Evolutionary conservation across 2,797 vertebrate species (phyloP), one percentile per base, ranked within the genome.

Genomic region (Champsocephalus gunnari): DNA sequence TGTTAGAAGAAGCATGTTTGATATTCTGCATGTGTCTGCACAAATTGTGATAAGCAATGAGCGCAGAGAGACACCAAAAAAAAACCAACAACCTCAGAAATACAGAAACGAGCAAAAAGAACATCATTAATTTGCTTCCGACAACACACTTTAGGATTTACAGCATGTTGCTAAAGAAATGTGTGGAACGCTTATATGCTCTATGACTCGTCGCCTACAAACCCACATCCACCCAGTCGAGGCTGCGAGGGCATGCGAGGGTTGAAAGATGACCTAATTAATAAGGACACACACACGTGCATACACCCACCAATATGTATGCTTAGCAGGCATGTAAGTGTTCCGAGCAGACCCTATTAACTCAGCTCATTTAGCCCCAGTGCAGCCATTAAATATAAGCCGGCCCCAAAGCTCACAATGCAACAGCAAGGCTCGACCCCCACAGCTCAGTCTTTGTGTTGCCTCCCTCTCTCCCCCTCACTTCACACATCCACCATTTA

Each of bases 351-450:
- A 92, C 85, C 91, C 84, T 84, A 93, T 95, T 95, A 94, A 94
- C 93, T 94, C 93, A 94, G 91, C 88, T 94, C 91, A 93, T 93
- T 95, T 93, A 94, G 90, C 88, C 88, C 71, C 87, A 92, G 88
- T 92, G 84, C 90, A 95, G 80, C 92, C 91, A 92, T 93, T 92
- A 93, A 93, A 93, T 92, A 83, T 90, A 82, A 91, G 92, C 88
- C 90, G 88, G 85, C 82, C 91, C 90, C 87, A 80, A 80, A 90
- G 88, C 90, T 87, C 86, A 82, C 67, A 80, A 64, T 51, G 76
- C 63, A 87, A 70, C 79, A 79, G 68, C 75, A 65, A 24, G 44
- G 58, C 76, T 75, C 87, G 83, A 78, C 86, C 87, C 90, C 84
- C 86, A 86, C 77, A 85, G 71, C 80, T 61, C 61, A 80, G 55